Percentiles rank a stretch among this genome's conserved stretches.
These are phyloP conservation scores for Sigmodon hispidus DNA, from an alignment of 2,113 vertebrate genomes.

Conservation along the genomic window DNA sequence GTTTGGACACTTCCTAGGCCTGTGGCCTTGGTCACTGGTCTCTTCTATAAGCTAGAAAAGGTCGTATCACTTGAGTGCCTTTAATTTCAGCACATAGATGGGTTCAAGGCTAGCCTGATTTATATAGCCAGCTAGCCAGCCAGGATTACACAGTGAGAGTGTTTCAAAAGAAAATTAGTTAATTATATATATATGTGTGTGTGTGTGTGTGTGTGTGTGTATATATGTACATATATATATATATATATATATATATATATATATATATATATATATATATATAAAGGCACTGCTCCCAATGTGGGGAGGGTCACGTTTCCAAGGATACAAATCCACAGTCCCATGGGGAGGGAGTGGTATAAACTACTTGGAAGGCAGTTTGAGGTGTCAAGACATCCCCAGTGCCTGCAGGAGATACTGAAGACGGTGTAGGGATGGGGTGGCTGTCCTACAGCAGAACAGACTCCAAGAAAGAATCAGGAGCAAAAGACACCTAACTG, in stretches of 20 bases:
- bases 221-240: too few species aligned
- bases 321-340: neutral
- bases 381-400: neutral
- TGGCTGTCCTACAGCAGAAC: neutral
- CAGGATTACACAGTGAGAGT: neutral
- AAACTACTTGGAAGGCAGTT: neutral
- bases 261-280: too few species aligned
- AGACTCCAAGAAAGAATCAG: neutral
- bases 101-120: neutral
- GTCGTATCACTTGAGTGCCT: neutral
- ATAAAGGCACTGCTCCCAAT: neutral
- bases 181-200: neutral
- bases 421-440: neutral
- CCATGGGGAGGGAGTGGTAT: neutral
- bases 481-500: neutral
- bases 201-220: too few species aligned
- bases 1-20: neutral
- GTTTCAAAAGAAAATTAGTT: neutral
- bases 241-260: too few species aligned
- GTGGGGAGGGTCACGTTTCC: neutral
- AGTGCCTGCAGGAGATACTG: neutral
- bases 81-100: neutral
- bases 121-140: neutral
- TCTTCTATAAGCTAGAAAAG: neutral
- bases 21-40: neutral